Evolutionary conservation across 2,888 invertebrate species (phyloP), one percentile per base, ranked within the genome.

Genomic region (Chrysolina oricalcia): DNA sequence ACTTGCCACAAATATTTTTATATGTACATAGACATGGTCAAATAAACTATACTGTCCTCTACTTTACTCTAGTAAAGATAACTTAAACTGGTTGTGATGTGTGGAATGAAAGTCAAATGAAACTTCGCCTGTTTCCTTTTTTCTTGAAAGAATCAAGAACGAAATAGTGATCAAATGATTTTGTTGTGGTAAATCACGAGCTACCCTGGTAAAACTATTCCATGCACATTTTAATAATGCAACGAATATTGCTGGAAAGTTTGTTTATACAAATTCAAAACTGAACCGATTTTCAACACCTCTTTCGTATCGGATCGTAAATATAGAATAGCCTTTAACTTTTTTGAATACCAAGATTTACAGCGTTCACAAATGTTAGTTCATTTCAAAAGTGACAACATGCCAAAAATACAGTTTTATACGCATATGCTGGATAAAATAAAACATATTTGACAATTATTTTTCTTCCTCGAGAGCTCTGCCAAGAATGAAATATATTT

Each of bases 341-440:
- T 83, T 84, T 81, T 82, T 78, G 82, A 81, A 84, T 82, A 79
- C 80, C 81, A 77, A 83, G 83, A 85, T 85, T 85, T 85, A 86
- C 84, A 83, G 80, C 85, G 80, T 76, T 75, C 83, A 82, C 86
- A 85, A 86, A 85, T 86, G 85, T 81, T 85, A 82, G 81, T 78
- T 83, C 81, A 81, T 84, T 83, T 85, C 85, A 84, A 82, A 83
- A 80, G 81, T 84, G 85, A 84, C 85, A 84, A 80, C 81, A 79
- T 78, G 83, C 83, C 83, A 85, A 85, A 84, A 85, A 85, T 83
- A 84, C 78, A 80, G 79, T 81, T 83, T 82, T 81, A 80, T 75
- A 80, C 80, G 80, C 81, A 81, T 78, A 82, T 73, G 82, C 79
- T 75, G 75, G 72, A 81, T 76, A 81, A 80, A 81, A 82, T 83